phyloP scores from a whole-genome alignment of 1,140 invertebrate species.

The Drosophila varians region DNA sequence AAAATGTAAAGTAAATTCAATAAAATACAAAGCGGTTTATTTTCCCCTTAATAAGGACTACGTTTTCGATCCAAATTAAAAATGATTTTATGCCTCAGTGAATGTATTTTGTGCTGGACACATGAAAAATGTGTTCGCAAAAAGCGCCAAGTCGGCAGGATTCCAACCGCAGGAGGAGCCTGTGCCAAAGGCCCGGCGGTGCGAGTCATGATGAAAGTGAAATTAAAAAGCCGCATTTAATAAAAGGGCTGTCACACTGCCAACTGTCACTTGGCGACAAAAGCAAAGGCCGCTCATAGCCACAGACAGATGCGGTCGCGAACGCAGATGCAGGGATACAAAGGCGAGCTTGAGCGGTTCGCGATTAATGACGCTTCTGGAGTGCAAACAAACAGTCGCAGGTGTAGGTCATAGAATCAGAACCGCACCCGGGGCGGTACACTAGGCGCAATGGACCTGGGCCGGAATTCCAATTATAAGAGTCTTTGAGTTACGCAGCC shows the following conservation, averaged over 20 bases:
- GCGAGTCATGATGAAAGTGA: conserved; percentile 27
- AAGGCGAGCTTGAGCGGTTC: conserved; percentile 10
- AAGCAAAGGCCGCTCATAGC: conserved; percentile 12
- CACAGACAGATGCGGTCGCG: conserved; percentile 10
- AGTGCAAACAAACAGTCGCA: conserved; percentile 1
- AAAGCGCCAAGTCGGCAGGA: not conserved
- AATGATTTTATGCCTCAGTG: not conserved
- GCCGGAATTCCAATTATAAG: conserved; percentile 33
- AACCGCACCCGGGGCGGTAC: conserved; percentile 1
- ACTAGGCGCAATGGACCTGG: not conserved
- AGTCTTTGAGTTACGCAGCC: conserved; percentile 18
- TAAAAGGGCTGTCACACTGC: conserved; percentile 54
- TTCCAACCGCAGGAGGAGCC: not conserved
- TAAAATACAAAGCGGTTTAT: too few relatives aligned
- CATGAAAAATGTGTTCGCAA: not conserved
- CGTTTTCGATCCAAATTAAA: not conserved
- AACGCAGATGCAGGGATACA: conserved; percentile 3
- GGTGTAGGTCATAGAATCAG: conserved; percentile 11
- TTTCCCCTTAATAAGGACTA: too few relatives aligned
- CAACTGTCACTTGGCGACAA: conserved; percentile 37
- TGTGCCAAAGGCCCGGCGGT: conserved; percentile 5
- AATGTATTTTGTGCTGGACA: not conserved
- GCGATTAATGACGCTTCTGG: conserved; percentile 57
- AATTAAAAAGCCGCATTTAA: conserved; percentile 52
- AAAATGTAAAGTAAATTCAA: too few relatives aligned